A percentile compares a stretch with the other conserved stretches of the same genome.
Evolutionary conservation across 1,140 invertebrate species (phyloP).

Genomic region (Stenopsyche tienmushanensis): DNA sequence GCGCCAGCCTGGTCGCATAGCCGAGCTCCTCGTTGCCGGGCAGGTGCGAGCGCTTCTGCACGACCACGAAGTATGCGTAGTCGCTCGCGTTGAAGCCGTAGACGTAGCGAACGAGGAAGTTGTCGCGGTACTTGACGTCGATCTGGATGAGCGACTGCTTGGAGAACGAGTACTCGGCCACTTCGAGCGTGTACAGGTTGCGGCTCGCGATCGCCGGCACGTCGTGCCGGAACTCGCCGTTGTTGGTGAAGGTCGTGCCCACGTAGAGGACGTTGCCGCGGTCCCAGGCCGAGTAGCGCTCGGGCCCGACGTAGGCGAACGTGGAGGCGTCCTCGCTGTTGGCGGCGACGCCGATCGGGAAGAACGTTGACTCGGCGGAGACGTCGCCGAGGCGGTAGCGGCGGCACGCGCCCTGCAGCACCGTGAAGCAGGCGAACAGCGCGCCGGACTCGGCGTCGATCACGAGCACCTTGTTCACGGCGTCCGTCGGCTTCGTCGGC

Average conservation of each 20-base stretch:
- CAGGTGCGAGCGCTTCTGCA: constrained; percentile 89
- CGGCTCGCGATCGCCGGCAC: constrained; percentile 91
- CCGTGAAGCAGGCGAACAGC: constrained; percentile 85
- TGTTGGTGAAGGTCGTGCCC: constrained; percentile 90
- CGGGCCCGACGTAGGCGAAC: constrained; percentile 92
- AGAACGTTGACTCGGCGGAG: constrained; percentile 70
- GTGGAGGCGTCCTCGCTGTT: constrained; percentile 91
- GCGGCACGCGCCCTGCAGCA: constrained; percentile 84
- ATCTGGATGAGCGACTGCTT: constrained; percentile 87
- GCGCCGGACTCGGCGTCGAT: constrained; percentile 78
- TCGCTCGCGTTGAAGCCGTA: constrained; percentile 94
- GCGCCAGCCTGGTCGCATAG: constrained; percentile 84
- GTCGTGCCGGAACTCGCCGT: constrained; percentile 89
- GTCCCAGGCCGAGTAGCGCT: constrained; percentile 76
- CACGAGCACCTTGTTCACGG: constrained; percentile 90
- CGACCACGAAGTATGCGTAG: constrained; percentile 93
- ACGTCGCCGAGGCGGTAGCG: constrained; percentile 85
- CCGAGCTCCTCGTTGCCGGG: constrained; percentile 85
- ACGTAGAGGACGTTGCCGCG: constrained; percentile 86
- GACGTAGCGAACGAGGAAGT: constrained; percentile 91
- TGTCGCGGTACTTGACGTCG: constrained; percentile 92
- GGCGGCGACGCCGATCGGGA: constrained; percentile 80
- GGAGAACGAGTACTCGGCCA: constrained; percentile 81
- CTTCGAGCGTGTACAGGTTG: constrained; percentile 73
- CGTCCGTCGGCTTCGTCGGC: constrained; percentile 72